Base-by-base conservation (phyloP, 1,140 invertebrate species). In the Ptiloglossa arizonensis region DNA sequence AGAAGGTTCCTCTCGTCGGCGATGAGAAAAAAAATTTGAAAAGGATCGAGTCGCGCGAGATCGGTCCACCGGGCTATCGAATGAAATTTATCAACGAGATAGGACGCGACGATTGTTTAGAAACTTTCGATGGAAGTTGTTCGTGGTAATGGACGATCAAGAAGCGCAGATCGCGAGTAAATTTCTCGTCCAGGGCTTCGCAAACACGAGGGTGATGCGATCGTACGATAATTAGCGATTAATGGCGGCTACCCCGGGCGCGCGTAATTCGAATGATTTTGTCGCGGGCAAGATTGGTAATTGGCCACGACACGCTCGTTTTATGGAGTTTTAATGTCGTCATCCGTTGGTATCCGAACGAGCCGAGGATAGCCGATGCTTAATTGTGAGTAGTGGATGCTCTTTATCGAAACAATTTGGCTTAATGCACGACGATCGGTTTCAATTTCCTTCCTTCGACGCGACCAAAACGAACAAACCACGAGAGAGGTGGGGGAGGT, bases 151-250 rank as follows among this genome's bases (percentile, higher is more conserved):
- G 4, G 35, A 5, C 35, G 35, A 35, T 5, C 35, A 35, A 35
- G 35, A 64, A 74, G 74, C n/a, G n/a, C n/a, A n/a, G n/a, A n/a
- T n/a, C n/a, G n/a, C n/a, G n/a, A n/a, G n/a, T 73, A 82, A 83
- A 79, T 83, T 82, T 79, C 62, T 32, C 44, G 67, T 83, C 56
- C 74, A 17, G 44, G 22, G 50, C 59, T 50, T 60, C 29, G n/a
- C n/a, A 81, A 38, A 50, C 29, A 62, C 15, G 54, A 22, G 19
- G 6, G 32, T 60, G 54, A 79, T 74, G 41, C 70, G 81, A 82
- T 82, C 68, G 80, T 79, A 56, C 52, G 22, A 74, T 84, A 84
- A 84, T 84, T 84, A 83, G 46, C 54, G 29, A 59, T 78, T 84
- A 83, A 83, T 70, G 54, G 44, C 38, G 27, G 22, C 29, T 67